Base-by-base conservation (phyloP, 2,797 vertebrate genomes). In the Chlorospingus flavigularis region DNA sequence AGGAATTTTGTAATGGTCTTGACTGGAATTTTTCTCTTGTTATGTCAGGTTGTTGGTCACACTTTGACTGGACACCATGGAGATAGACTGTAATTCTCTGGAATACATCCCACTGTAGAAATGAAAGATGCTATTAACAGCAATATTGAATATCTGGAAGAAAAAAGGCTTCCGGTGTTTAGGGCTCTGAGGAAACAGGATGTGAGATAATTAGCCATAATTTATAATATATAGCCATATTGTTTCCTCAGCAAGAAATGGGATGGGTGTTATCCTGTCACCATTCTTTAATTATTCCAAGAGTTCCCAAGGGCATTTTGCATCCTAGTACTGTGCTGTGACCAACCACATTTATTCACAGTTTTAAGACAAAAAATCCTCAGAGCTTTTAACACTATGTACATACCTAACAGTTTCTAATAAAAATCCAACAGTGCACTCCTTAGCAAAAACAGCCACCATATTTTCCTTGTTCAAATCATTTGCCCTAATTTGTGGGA, bases 121-220 rank as follows among this genome's bases (percentile, higher is more conserved):
- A 91, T 88, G 35, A 96, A 93, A 89, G 54, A 48, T 71, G 26
- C 63, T 93, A 67, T 93, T 91, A 94, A 84, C 33, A 81, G 63
- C 39, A 88, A 81, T 73, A 67, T 30, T 86, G 61, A 87, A 76
- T 82, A 90, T 82, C 37, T 71, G 68, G 83, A 75, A 82, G 51
- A 90, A 96, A 93, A 84, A 95, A 92, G 61, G 7, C 70, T 96
- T 95, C 86, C 90, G 94, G 45, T 93, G 75, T 94, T 94, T 87
- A 75, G 45, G 40, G 35, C 60, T 75, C 30, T 35, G 43, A 86
- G 74, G 84, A 91, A 94, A 89, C 68, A 84, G 86, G 84, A 94
- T 95, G n/a, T 88, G 84, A 96, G 73, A 88, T 94, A 92, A 91
- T 94, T 90, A 87, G 33, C 58, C 33, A 67, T 88, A 84, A 91